Percentiles rank a stretch among this genome's conserved stretches.
These are phyloP conservation scores for Cyclopterus lumpus DNA, from an alignment of 2,797 vertebrate genomes.

Conservation along the genomic window DNA sequence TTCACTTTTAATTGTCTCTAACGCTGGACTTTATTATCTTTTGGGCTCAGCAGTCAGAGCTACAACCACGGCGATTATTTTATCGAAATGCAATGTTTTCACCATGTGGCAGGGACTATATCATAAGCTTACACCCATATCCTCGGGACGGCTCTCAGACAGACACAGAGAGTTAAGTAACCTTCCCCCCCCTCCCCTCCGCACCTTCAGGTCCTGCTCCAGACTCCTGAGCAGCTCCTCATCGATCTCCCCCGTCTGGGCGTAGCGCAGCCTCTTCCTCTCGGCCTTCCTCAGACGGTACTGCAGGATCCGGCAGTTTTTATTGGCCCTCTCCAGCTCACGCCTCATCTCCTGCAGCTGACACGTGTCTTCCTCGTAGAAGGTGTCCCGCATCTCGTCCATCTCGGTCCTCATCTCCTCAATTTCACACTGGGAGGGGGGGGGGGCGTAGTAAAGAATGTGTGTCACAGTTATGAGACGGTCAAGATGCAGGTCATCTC, in stretches of 20 bases:
- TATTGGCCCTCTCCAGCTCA: slow-evolving; percentile 96
- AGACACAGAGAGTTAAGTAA: slow-evolving; percentile 1
- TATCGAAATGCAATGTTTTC: neutral
- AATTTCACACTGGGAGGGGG: slow-evolving; percentile 88
- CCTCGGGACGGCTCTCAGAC: neutral
- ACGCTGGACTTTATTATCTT: neutral
- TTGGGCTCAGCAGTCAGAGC: neutral
- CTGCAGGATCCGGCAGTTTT: slow-evolving; percentile 98
- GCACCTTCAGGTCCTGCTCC: slow-evolving; percentile 96
- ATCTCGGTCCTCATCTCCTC: slow-evolving; percentile 98
- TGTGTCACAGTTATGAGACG: slow-evolving; percentile 3
- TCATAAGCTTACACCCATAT: neutral
- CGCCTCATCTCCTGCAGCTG: slow-evolving; percentile 98
- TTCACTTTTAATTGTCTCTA: neutral
- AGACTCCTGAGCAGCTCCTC: slow-evolving; percentile 95
- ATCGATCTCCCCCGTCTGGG: slow-evolving; percentile 93
- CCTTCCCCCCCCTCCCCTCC: slow-evolving; percentile 2
- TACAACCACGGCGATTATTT: neutral
- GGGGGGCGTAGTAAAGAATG: slow-evolving; percentile 16
- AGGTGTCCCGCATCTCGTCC: slow-evolving; percentile 99
- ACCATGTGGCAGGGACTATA: neutral
- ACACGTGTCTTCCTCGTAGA: slow-evolving; percentile 97
- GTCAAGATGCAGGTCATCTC: neutral
- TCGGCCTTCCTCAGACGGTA: slow-evolving; percentile 98
- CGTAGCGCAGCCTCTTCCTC: slow-evolving; percentile 92